Evolutionary conservation across 2,888 invertebrate species (phyloP).

Genomic region (Nomada lathburiana): DNA sequence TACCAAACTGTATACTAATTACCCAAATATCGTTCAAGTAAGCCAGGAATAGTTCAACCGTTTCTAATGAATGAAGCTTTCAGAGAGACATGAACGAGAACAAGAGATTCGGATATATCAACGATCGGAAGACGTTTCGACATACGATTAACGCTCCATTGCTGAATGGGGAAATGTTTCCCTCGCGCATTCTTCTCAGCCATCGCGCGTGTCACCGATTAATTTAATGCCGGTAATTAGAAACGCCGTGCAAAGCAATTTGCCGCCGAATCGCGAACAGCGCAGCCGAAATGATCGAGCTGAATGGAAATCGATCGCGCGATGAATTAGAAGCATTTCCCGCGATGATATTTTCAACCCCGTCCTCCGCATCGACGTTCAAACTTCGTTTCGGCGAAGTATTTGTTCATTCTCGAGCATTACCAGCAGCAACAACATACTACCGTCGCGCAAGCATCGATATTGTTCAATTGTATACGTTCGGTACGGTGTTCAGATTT

Average conservation of each 20-base stretch:
- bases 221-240: conserved; percentile 36
- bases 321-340: neutral
- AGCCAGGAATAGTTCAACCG: neutral
- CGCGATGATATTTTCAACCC: neutral
- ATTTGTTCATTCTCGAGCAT: too few relatives aligned
- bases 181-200: conserved; percentile 29
- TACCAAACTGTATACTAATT: neutral
- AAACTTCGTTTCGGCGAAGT: too few relatives aligned
- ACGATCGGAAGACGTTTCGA: neutral
- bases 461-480: too few relatives aligned
- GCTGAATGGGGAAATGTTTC: conserved; percentile 11
- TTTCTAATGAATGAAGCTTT: conserved; percentile 11
- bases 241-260: neutral
- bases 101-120: neutral
- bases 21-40: neutral
- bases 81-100: neutral
- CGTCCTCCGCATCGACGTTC: too few relatives aligned
- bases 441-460: too few relatives aligned
- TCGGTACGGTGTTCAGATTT: too few relatives aligned
- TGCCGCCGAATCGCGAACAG: neutral
- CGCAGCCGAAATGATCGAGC: neutral
- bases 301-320: neutral
- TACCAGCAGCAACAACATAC: too few relatives aligned
- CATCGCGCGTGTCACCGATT: conserved; percentile 34
- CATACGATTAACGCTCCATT: conserved; percentile 4